These are phyloP conservation scores for Coecobrya sp. DNA, from an alignment of 2,888 invertebrate species.

Conservation along the genomic window DNA sequence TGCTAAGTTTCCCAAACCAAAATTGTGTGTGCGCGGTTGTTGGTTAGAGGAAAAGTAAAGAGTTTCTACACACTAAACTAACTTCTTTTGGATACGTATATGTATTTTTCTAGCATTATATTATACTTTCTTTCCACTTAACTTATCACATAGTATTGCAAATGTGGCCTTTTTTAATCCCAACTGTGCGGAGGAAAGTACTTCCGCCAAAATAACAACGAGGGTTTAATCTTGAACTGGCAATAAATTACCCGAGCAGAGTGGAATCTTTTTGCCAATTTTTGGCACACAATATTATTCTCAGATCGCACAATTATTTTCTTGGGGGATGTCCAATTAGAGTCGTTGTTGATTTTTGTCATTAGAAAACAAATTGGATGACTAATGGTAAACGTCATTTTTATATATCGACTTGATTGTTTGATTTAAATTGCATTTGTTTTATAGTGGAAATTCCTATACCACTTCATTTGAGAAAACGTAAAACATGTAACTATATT, in stretches of 20 bases:
- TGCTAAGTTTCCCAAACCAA: background rate
- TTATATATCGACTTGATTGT: background rate
- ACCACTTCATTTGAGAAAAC: too few species aligned
- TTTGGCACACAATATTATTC: constrained; percentile 53
- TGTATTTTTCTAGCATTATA: background rate
- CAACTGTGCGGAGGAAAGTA: constrained; percentile 35
- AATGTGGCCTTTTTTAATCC: constrained; percentile 47
- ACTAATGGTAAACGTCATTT: constrained; percentile 35
- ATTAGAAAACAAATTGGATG: constrained; percentile 59
- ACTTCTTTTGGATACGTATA: background rate
- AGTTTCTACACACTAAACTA: background rate
- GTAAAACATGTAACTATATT: too few species aligned
- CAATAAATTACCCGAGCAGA: constrained; percentile 57
- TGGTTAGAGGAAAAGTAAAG: background rate
- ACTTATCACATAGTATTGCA: background rate
- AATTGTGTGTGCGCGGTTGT: constrained; percentile 32
- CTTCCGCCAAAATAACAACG: constrained; percentile 66
- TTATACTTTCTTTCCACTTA: constrained; percentile 9
- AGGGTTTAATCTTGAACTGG: constrained; percentile 69
- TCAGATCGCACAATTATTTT: constrained; percentile 70
- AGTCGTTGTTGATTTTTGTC: constrained; percentile 62
- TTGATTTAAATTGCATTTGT: constrained; percentile 8
- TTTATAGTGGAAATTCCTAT: too few species aligned
- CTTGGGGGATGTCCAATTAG: constrained; percentile 67
- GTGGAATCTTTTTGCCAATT: constrained; percentile 23